Evolutionary conservation across 2,797 vertebrate species (phyloP).

Genomic region (Crax fasciolata): DNA sequence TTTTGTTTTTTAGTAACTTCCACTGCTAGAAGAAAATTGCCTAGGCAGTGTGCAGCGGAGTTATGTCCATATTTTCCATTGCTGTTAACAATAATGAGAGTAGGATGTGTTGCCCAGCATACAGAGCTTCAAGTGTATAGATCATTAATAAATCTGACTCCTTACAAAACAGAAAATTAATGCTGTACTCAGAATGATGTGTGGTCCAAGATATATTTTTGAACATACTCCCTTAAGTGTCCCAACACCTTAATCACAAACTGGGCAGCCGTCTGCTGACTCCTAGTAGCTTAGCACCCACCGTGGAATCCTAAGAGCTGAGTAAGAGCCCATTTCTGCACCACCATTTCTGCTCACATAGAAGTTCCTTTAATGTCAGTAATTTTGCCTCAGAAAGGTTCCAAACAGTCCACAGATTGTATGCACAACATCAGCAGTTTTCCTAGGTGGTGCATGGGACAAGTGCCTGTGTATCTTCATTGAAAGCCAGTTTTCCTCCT

Average conservation of each 20-base stretch:
- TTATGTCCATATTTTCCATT: constrained; percentile 10
- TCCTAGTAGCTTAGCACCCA: constrained; percentile 40
- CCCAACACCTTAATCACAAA: constrained; percentile 22
- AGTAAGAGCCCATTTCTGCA: constrained; percentile 16
- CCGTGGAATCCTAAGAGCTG: neutral
- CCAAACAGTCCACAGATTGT: neutral
- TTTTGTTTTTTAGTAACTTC: constrained; percentile 25
- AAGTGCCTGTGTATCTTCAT: neutral
- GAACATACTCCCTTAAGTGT: neutral
- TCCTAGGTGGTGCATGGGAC: neutral
- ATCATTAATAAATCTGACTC: constrained; percentile 44
- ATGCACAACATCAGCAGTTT: neutral
- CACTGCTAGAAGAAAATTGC: neutral
- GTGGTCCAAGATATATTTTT: neutral
- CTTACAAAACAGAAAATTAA: constrained; percentile 8
- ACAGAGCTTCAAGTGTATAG: constrained; percentile 23
- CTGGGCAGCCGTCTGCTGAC: neutral
- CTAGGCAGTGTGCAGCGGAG: neutral
- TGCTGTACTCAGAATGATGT: neutral
- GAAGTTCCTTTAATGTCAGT: neutral
- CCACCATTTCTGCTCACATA: neutral
- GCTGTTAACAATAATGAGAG: constrained; percentile 24
- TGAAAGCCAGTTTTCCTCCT: neutral
- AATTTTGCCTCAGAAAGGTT: neutral
- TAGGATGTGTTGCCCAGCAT: neutral